Conservation (phyloP, 1,140 invertebrate species). For the Marisa cornuarietis region DNA sequence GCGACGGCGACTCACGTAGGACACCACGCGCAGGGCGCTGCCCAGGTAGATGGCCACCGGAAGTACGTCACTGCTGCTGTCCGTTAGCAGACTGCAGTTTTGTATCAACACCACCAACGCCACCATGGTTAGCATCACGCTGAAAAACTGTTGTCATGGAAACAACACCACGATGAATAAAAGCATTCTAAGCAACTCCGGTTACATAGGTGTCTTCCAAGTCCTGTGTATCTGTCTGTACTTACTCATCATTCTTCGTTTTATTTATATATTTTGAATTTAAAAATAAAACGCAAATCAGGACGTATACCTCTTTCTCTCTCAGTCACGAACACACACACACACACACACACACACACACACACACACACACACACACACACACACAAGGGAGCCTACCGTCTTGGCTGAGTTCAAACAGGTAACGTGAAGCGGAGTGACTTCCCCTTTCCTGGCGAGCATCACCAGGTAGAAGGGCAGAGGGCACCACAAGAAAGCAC, state of each 20-base stretch:
- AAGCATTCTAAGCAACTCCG: no score
- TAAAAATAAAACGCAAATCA: no score
- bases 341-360: background rate
- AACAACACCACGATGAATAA: no score
- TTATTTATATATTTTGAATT: no score
- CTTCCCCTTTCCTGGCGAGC: slow-evolving; percentile 70
- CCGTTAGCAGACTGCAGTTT: slow-evolving; percentile 8
- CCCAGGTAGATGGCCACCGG: slow-evolving; percentile 24
- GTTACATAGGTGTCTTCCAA: no score
- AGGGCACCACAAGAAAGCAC: slow-evolving; percentile 83
- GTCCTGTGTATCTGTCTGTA: no score
- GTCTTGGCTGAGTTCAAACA: slow-evolving; percentile 21
- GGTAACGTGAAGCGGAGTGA: background rate
- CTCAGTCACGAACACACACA: background rate
- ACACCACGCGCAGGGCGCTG: background rate
- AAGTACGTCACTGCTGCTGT: background rate
- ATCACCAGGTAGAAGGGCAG: slow-evolving; percentile 77
- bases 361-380: background rate
- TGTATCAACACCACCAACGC: slow-evolving; percentile 14
- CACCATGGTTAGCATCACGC: slow-evolving; percentile 21
- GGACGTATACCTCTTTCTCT: background rate
- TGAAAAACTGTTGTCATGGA: slow-evolving; percentile 21
- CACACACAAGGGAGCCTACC: background rate
- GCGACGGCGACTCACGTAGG: slow-evolving; percentile 24
- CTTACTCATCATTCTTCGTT: no score